Evolutionary conservation across 2,888 invertebrate genomes (phyloP).

Genomic region (Tyria jacobaeae): DNA sequence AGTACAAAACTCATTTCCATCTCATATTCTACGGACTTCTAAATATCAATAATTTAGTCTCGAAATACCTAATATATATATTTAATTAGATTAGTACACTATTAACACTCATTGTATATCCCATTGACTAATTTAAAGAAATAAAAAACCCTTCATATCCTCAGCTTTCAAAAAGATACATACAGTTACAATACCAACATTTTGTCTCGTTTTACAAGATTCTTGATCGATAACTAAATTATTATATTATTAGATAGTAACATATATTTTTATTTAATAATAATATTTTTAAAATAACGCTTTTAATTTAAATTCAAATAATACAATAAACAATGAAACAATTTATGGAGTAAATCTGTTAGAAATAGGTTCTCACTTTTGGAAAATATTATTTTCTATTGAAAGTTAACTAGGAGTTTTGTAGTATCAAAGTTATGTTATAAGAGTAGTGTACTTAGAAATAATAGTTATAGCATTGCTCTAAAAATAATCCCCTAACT

Average conservation of each 20-base stretch:
- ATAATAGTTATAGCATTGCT: neutral
- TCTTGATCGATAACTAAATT: neutral
- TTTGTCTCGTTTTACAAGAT: neutral
- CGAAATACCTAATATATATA: neutral
- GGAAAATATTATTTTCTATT: neutral
- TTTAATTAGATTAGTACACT: neutral
- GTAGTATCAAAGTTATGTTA: neutral
- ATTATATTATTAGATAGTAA: too few relatives aligned
- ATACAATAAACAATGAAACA: too few relatives aligned
- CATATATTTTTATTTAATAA: too few relatives aligned
- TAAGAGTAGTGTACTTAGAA: neutral
- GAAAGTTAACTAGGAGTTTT: too few relatives aligned
- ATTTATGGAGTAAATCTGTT: neutral
- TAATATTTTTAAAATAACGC: too few relatives aligned
- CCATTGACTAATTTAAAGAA: neutral
- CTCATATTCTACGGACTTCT: too few relatives aligned
- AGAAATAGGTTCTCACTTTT: neutral
- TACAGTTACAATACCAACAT: neutral
- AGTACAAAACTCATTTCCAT: neutral
- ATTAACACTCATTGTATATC: neutral
- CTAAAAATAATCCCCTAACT: neutral
- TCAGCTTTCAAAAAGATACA: neutral
- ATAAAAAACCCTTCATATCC: neutral
- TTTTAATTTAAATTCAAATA: too few relatives aligned
- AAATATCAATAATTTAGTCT: neutral